Evolutionary conservation across 2,797 vertebrate species (phyloP), one percentile per base, ranked within the genome.

Genomic region (Masticophis lateralis): DNA sequence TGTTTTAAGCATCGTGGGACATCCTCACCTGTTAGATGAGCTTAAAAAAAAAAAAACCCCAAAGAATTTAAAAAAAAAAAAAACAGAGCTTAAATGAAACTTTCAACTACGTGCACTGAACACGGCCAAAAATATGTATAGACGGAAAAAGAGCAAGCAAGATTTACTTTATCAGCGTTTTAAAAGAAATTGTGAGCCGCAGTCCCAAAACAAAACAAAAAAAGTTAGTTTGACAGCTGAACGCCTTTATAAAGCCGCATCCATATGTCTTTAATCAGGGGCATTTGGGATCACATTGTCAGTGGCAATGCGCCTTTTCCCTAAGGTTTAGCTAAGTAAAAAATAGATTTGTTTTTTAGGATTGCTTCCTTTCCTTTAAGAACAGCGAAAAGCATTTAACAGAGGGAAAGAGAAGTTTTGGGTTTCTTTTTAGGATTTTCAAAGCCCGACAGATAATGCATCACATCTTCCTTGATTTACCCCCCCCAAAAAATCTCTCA

Each of bases 191-290:
- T 3, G 32, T 3, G 69, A 1, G 16, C 14, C 11, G 43, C 0
- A 5, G 79, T 12, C 0, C 5, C 37, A 92, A 95, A 96, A 93
- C 92, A 53, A 18, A 18, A 93, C 93, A 90, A 93, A 91, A 94
- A 91, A 95, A 92, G 87, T 93, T 95, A 95, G 92, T n/a, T 13
- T 91, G 92, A 89, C 0, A 89, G 93, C 53, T 94, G 88, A 92
- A 93, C 0, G 0, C 93, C 94, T 92, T 94, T 53, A 53, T 88
- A 90, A n/a, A 90, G 87, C 59, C 86, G 7, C 61, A 90, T 96
- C 94, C 96, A 96, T 92, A 37, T 96, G 96, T 90, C 92, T 90
- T 96, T 95, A 95, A 96, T 95, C 95, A 95, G 16, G 5, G 92
- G 12, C 11, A 59, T 95, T 95, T 97, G 96, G 95, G 96, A 96